Percentiles rank a stretch among this genome's conserved stretches.
Evolutionary conservation across 2,113 vertebrate genomes (phyloP).

Genomic region (Xiphophorus maculatus): DNA sequence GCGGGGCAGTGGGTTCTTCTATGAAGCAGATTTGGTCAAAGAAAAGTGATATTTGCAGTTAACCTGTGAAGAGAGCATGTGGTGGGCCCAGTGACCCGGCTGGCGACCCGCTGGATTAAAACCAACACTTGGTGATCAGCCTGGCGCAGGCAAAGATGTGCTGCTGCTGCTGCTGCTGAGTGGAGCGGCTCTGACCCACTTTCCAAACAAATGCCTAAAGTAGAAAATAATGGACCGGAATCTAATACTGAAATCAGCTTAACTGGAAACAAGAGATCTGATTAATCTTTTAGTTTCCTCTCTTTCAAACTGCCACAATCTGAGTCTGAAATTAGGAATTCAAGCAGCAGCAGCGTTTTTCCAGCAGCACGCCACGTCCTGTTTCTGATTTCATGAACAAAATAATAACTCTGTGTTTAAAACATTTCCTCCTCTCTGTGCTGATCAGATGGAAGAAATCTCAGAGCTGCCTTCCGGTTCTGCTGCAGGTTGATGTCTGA

Average conservation of each 20-base stretch:
- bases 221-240: constrained; percentile 2
- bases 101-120: constrained; percentile 41
- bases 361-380: too few species aligned
- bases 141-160: constrained; percentile 16
- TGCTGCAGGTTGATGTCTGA: not conserved
- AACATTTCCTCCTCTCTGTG: not conserved
- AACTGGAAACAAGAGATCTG: not conserved
- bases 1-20: not conserved
- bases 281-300: constrained; percentile 1
- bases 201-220: constrained; percentile 1
- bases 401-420: not conserved
- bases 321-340: not conserved
- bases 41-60: not conserved
- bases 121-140: constrained; percentile 11
- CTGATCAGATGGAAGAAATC: too few species aligned
- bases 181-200: constrained; percentile 34
- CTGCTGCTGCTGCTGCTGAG: not conserved
- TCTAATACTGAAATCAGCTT: constrained; percentile 13
- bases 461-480: too few species aligned
- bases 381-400: not conserved
- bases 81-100: constrained; percentile 3
- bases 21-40: not conserved
- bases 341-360: not conserved
- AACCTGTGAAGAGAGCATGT: constrained; percentile 22
- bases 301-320: not conserved